Conservation (phyloP, 2,113 vertebrate genomes). For the Caloenas nicobarica region DNA sequence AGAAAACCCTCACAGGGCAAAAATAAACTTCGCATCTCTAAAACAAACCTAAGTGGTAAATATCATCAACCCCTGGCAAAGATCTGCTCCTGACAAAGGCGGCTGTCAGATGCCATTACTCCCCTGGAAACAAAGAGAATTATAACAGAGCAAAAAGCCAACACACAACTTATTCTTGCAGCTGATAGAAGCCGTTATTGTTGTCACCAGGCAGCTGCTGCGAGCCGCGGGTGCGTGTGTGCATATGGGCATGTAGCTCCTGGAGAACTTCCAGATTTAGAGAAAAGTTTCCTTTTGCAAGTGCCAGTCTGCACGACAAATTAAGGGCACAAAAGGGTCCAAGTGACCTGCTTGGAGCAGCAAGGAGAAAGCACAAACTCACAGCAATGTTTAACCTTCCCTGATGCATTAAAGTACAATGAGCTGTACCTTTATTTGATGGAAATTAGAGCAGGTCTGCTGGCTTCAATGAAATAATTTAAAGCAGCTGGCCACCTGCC, state of each 20-base stretch:
- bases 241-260: background rate
- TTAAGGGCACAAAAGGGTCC: background rate
- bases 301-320: background rate
- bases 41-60: rapidly evolving
- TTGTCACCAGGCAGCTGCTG: slow-evolving; percentile 3
- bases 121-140: background rate
- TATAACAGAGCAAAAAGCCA: background rate
- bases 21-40: background rate
- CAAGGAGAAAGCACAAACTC: rapidly evolving
- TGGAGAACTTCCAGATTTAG: background rate
- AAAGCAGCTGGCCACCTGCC: background rate
- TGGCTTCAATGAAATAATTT: background rate
- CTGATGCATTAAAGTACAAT: rapidly evolving
- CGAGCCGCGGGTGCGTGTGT: rapidly evolving
- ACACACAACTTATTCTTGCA: background rate
- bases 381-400: rapidly evolving
- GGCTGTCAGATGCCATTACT: background rate
- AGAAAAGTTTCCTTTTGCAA: rapidly evolving
- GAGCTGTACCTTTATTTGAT: background rate
- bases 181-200: background rate
- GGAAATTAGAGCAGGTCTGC: background rate
- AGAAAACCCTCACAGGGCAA: background rate
- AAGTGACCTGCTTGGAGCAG: background rate
- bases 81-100: background rate
- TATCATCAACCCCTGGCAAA: background rate